These are phyloP conservation scores for Phymatocera aterrima DNA, from an alignment of 2,888 invertebrate genomes.

Conservation along the genomic window DNA sequence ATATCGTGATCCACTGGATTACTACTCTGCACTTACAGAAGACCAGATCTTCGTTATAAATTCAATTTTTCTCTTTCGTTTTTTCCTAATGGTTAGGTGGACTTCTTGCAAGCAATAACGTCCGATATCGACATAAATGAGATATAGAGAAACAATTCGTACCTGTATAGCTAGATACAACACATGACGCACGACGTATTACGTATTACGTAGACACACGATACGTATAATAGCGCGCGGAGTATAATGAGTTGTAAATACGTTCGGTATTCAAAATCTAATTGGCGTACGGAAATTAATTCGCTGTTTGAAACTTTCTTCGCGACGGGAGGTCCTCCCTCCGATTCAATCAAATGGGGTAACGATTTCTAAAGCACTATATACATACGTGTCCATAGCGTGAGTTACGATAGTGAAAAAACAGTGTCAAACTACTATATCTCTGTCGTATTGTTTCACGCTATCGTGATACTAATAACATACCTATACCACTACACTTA, in stretches of 20 bases:
- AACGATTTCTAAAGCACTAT: conserved; percentile 23
- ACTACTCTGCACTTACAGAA: no score
- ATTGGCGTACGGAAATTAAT: conserved; percentile 13
- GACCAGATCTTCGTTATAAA: no score
- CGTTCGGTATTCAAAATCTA: not conserved
- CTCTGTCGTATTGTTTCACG: not conserved
- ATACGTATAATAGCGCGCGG: not conserved
- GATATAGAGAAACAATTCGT: no score
- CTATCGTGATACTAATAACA: not conserved
- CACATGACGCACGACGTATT: no score
- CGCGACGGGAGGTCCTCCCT: conserved; percentile 16
- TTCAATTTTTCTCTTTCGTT: no score
- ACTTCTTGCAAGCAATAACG: no score
- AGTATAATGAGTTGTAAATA: not conserved
- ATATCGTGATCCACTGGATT: not conserved
- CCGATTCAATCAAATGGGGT: conserved; percentile 22
- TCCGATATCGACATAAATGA: no score
- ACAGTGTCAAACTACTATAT: conserved; percentile 29
- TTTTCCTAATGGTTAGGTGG: no score
- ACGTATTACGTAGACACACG: not conserved
- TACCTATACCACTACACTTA: not conserved
- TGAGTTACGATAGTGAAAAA: not conserved
- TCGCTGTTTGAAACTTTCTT: conserved; percentile 39
- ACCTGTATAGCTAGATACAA: no score
- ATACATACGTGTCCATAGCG: not conserved